Evolutionary conservation across 2,113 vertebrate genomes (phyloP), one percentile per base, ranked within the genome.

Genomic region (Gobio gobio): DNA sequence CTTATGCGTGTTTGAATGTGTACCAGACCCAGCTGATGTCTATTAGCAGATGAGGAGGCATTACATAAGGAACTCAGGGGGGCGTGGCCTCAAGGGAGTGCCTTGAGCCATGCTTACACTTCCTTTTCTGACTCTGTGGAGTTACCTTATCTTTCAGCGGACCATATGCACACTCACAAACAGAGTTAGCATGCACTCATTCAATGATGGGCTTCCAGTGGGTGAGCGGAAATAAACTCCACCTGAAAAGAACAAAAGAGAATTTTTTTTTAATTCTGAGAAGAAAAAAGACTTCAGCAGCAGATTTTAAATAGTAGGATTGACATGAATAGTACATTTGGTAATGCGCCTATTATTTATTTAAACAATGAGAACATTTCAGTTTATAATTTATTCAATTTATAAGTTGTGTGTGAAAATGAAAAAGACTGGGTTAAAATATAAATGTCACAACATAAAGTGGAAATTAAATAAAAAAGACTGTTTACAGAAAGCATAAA

Each of bases 31-130:
- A 83, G 81, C 26, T 77, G 78, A 58, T 9, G 29, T 80, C 81
- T 58, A 70, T 10, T 78, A 70, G 36, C 59, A 24, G 59, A 83
- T 54, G 85, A 54, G 24, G 36, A 58, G 18, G 33, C n/a, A 56
- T 87, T 89, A 85, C 76, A 85, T 83, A 87, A 89, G 45, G 22
- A 68, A 14, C 68, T 85, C 64, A 9, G 78, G 83, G 76, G 86
- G 83, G 64, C 61, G 66, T 1, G 16, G 63, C 85, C 64, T 83
- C 70, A 58, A 43, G 26, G 58, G 24, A 86, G 63, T 64, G 56
- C 72, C 70, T 36, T 70, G 76, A 58, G 74, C 81, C 86, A 86
- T 89, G 86, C 72, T 40, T 73, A 58, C 70, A 40, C 73, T 80
- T 83, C 40, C 75, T 49, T 56, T 26, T 29, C 26, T 64, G 59